These are phyloP conservation scores for Hippoglossus hippoglossus DNA, from an alignment of 2,797 vertebrate species.

Conservation along the genomic window DNA sequence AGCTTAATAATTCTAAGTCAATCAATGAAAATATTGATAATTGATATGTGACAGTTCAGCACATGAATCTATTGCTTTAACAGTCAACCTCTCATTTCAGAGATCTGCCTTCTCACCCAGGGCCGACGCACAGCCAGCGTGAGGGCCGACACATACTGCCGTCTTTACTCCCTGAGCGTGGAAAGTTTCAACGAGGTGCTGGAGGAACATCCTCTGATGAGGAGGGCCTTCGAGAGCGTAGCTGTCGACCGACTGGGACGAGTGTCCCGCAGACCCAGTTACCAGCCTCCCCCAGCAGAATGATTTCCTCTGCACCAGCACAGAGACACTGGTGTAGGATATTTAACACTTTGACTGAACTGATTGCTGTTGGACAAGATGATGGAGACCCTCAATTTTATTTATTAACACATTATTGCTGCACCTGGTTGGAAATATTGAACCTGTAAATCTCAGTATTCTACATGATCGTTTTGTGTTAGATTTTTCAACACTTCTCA, in stretches of 20 bases:
- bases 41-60: background rate
- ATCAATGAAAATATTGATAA: no score
- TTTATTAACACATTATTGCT: slow-evolving; percentile 27
- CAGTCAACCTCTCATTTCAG: slow-evolving; percentile 70
- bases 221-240: slow-evolving; percentile 93
- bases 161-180: slow-evolving; percentile 94
- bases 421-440: slow-evolving; percentile 20
- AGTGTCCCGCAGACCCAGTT: slow-evolving; percentile 80
- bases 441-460: slow-evolving; percentile 23
- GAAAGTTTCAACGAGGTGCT: slow-evolving; percentile 96
- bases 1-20: no score
- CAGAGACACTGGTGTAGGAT: slow-evolving; percentile 21
- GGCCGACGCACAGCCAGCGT: slow-evolving; percentile 94
- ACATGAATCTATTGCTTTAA: background rate
- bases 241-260: slow-evolving; percentile 92
- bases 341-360: slow-evolving; percentile 28
- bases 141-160: slow-evolving; percentile 93
- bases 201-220: slow-evolving; percentile 96
- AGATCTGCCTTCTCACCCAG: slow-evolving; percentile 94
- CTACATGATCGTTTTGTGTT: slow-evolving; percentile 15
- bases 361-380: slow-evolving; percentile 11
- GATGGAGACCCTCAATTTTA: slow-evolving; percentile 12
- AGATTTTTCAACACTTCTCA: slow-evolving; percentile 10
- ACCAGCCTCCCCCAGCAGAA: slow-evolving; percentile 39
- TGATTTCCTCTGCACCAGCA: slow-evolving; percentile 17